Evolutionary conservation across 2,888 invertebrate genomes (phyloP).

Genomic region (Cerastis leucographa): DNA sequence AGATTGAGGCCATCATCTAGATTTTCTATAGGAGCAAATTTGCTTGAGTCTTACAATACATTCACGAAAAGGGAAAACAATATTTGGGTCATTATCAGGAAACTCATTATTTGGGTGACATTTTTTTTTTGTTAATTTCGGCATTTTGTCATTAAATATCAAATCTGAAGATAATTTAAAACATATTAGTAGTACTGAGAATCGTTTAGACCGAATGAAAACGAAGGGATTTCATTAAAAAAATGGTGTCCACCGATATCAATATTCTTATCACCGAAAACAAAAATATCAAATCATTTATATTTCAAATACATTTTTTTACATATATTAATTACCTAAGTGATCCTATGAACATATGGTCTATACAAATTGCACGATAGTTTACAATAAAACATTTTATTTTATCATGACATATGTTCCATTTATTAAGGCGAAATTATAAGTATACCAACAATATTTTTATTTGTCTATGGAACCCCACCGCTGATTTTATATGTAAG

Average conservation of each 20-base stretch:
- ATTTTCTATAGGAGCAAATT: conserved; percentile 31
- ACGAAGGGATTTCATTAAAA: neutral
- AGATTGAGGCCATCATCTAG: conserved; percentile 32
- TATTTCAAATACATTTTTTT: no score
- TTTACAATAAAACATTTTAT: no score
- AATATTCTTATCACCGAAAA: no score
- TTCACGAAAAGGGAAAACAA: neutral
- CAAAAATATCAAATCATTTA: neutral
- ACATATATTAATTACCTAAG: no score
- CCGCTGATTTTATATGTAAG: no score
- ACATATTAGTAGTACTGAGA: conserved; percentile 2
- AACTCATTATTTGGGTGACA: conserved; percentile 1
- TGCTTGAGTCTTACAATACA: neutral
- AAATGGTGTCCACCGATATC: no score
- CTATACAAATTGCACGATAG: no score
- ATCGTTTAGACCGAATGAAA: neutral
- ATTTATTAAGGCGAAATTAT: no score
- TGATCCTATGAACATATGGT: no score
- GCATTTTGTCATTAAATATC: neutral
- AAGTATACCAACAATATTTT: no score
- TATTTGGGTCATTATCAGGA: neutral
- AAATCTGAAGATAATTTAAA: conserved; percentile 4
- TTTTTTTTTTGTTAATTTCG: neutral
- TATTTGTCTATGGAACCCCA: no score
- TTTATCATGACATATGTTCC: no score